These are phyloP conservation scores for Raja brachyura DNA, from an alignment of 2,113 vertebrate species.

Conservation along the genomic window DNA sequence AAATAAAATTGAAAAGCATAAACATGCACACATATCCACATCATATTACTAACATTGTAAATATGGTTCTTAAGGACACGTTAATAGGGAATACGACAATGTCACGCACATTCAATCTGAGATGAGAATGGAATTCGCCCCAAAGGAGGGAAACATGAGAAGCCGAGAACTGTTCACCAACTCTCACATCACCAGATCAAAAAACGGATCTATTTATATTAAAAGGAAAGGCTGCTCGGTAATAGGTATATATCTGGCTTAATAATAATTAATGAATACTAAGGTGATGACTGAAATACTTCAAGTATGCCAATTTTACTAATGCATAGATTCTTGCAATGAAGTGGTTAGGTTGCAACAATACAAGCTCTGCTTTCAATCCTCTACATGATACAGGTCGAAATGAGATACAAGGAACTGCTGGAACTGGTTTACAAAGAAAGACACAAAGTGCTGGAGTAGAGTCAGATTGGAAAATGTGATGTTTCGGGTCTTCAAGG, in stretches of 20 bases:
- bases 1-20: conserved; percentile 2
- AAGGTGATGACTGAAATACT: background rate
- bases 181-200: background rate
- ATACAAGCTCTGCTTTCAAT: background rate
- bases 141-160: background rate
- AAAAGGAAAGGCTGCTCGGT: background rate
- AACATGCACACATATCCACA: background rate
- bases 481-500: too few relatives aligned
- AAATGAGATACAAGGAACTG: too few relatives aligned
- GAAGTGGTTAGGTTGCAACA: background rate
- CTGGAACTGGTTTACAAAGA: too few relatives aligned
- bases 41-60: background rate
- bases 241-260: background rate
- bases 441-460: too few relatives aligned
- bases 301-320: background rate
- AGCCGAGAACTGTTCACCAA: background rate
- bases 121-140: background rate
- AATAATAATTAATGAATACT: background rate
- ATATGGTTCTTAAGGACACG: too few relatives aligned
- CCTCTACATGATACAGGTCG: too few relatives aligned
- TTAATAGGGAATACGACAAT: background rate
- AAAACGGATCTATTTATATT: background rate
- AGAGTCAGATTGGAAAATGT: too few relatives aligned
- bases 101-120: background rate
- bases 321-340: background rate